Conservation (phyloP, 2,888 invertebrate species). For the Apamea crenata region DNA sequence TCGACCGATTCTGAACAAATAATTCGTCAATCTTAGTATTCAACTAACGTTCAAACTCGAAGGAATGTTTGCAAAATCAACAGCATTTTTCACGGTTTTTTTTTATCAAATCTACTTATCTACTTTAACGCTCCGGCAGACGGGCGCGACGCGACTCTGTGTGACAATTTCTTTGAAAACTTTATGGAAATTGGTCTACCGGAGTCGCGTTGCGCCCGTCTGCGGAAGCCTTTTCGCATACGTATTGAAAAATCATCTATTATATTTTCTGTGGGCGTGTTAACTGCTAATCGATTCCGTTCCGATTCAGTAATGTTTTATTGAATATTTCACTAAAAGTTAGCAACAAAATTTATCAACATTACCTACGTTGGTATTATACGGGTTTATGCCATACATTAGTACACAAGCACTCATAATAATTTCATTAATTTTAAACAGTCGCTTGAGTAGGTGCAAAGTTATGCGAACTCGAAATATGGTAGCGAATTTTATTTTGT, state of each 20-base stretch:
- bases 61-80: constrained; percentile 47
- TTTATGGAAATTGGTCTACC: neutral
- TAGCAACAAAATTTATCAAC: constrained; percentile 43
- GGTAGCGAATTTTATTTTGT: constrained; percentile 39
- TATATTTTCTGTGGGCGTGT: constrained; percentile 36
- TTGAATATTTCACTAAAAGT: constrained; percentile 50
- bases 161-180: neutral
- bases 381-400: constrained; percentile 60
- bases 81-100: constrained; percentile 37
- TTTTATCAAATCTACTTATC: constrained; percentile 33
- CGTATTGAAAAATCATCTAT: constrained; percentile 38
- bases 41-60: constrained; percentile 17
- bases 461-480: constrained; percentile 48
- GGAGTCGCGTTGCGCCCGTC: neutral
- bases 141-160: neutral
- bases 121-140: neutral
- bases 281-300: constrained; percentile 40
- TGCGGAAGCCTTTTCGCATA: neutral
- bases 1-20: constrained; percentile 1
- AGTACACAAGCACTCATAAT: constrained; percentile 59
- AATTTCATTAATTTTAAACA: constrained; percentile 59
- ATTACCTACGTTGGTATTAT: constrained; percentile 47
- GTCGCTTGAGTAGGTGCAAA: constrained; percentile 44
- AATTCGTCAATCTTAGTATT: constrained; percentile 34
- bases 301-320: constrained; percentile 41